A percentile compares a stretch with the other conserved stretches of the same genome.
Evolutionary conservation across 2,888 invertebrate species (phyloP).

Genomic region (Tetrapedia diversipes): DNA sequence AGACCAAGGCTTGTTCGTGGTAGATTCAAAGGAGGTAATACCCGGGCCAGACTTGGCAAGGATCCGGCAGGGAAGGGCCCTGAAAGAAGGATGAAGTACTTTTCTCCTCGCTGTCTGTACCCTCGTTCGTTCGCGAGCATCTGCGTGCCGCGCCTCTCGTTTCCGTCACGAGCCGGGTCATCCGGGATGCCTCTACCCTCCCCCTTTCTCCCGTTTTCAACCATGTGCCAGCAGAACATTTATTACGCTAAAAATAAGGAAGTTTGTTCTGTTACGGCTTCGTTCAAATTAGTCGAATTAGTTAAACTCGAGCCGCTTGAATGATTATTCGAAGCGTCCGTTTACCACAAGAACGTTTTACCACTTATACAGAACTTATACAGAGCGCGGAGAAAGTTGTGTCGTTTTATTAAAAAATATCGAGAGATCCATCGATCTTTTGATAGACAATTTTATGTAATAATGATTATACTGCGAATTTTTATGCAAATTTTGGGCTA

Average conservation of each 20-base stretch:
- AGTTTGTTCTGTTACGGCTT: too few relatives aligned
- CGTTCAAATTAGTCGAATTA: too few relatives aligned
- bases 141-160: constrained; percentile 30
- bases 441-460: too few relatives aligned
- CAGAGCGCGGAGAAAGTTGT: too few relatives aligned
- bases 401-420: too few relatives aligned
- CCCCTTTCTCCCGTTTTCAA: constrained; percentile 28
- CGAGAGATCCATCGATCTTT: too few relatives aligned
- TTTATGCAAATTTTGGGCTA: too few relatives aligned
- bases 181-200: constrained; percentile 25
- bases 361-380: too few relatives aligned
- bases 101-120: constrained; percentile 51
- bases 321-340: too few relatives aligned
- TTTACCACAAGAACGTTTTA: too few relatives aligned
- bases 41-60: constrained; percentile 69
- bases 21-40: constrained; percentile 75
- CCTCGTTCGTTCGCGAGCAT: constrained; percentile 42
- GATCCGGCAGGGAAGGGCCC: constrained; percentile 57
- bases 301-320: too few relatives aligned
- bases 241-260: constrained; percentile 42
- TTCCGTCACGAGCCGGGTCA: constrained; percentile 19
- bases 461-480: too few relatives aligned
- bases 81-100: constrained; percentile 69
- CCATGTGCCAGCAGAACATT: constrained; percentile 50
- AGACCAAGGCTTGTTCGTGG: constrained; percentile 76